Percentiles rank a stretch among this genome's conserved stretches.
phyloP scores from a whole-genome alignment of 1,140 invertebrate genomes.

The Thaumatotibia leucotreta region DNA sequence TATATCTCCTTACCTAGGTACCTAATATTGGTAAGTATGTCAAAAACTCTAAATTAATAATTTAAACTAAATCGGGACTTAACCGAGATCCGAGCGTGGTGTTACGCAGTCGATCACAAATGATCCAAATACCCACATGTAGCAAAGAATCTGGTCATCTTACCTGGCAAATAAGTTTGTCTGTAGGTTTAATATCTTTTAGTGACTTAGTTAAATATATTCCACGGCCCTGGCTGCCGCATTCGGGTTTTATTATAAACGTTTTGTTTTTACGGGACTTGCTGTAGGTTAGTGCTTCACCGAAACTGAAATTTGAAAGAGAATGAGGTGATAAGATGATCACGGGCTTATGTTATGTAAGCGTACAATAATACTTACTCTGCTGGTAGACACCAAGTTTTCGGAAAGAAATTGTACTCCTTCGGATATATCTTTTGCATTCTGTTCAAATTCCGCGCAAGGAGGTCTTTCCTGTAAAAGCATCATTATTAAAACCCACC shows the following conservation, averaged over 20 bases:
- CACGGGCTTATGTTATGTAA: too few relatives aligned
- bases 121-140: too few relatives aligned
- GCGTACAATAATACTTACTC: constrained; percentile 79
- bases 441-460: constrained; percentile 90
- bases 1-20: too few relatives aligned
- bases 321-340: not conserved
- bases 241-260: constrained; percentile 93
- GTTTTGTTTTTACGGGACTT: constrained; percentile 84
- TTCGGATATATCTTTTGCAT: constrained; percentile 91
- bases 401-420: constrained; percentile 94
- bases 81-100: too few relatives aligned
- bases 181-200: constrained; percentile 86
- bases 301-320: constrained; percentile 69
- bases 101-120: too few relatives aligned
- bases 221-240: constrained; percentile 90
- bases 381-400: constrained; percentile 95
- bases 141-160: not conserved
- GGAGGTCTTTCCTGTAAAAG: constrained; percentile 83
- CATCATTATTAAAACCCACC: not conserved
- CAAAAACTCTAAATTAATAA: too few relatives aligned
- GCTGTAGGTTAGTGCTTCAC: constrained; percentile 80
- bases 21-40: too few relatives aligned
- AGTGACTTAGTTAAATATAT: constrained; percentile 89
- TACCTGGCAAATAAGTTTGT: constrained; percentile 89
- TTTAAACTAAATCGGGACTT: too few relatives aligned